Base-by-base conservation (phyloP, 2,797 vertebrate species). In the Coccyzus lansbergi region DNA sequence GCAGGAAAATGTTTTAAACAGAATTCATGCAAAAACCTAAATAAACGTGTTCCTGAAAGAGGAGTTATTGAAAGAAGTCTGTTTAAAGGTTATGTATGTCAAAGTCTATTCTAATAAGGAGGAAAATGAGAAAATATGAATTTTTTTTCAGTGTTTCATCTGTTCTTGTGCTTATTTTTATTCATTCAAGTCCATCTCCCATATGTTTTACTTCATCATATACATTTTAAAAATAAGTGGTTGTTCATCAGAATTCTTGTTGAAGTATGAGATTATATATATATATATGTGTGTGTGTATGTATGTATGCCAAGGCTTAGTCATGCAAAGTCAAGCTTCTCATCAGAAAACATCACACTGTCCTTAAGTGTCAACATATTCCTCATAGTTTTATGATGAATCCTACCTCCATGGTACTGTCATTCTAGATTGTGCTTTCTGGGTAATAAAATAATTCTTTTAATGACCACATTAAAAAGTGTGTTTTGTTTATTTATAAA, bases 401-500 rank as follows among this genome's bases (percentile, higher is more conserved):
- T 86, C 36, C 6, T 74, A 9, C 26, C n/a, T 75, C 42, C 10
- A 2, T 77, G n/a, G 36, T 49, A 53, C 20, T 75, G 33, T 36
- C 42, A 3, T 75, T 78, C 69, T 94, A 42, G 60, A 28, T 44
- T 81, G 38, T 68, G 76, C 79, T 75, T 90, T 90, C 51, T 51
- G 75, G 46, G 40, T 87, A 78, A 38, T 88, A 64, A 77, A 93
- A 56, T 22, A 74, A 68, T 80, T 65, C 0, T 84, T 87, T 56
- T 58, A 21, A 78, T 69, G 9, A 69, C 33, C 38, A 72, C 19
- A 53, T 26, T 64, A 19, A 78, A 94, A 42, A 25, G 14, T 21
- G 53, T 36, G 25, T 74, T 24, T 24, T 87, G 18, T 65, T 93
- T 90, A 26, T 69, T 86, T 95, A 78, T 40, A 19, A 86, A 91